Percentiles rank a stretch among this genome's conserved stretches.
Evolutionary conservation across 2,113 vertebrate genomes (phyloP).

Genomic region (Arvicanthis niloticus): DNA sequence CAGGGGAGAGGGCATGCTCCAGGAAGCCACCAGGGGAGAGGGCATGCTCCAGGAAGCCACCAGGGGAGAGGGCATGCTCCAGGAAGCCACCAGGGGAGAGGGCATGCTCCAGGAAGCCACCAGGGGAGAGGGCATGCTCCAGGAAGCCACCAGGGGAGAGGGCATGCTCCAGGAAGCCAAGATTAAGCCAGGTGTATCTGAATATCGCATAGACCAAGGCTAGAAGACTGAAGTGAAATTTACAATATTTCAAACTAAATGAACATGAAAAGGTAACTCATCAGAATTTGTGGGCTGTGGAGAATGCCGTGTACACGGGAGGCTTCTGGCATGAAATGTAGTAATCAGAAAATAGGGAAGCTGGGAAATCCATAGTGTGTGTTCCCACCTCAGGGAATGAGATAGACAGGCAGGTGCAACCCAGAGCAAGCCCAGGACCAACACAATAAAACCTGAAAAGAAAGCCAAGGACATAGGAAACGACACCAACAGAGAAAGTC

Average conservation of each 20-base stretch:
- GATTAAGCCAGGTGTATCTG: not conserved
- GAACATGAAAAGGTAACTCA: not conserved
- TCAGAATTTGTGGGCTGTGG: not conserved
- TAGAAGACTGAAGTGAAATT: not conserved
- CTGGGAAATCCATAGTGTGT: not conserved
- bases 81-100: not conserved
- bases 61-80: not conserved
- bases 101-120: no score
- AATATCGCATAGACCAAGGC: not conserved
- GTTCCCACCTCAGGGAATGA: not conserved
- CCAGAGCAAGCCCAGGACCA: not conserved
- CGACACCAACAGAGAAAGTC: not conserved
- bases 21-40: not conserved
- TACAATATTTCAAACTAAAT: not conserved
- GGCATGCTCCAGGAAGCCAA: no score
- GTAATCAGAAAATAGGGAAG: no score
- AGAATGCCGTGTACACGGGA: not conserved
- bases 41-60: no score
- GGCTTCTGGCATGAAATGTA: not conserved
- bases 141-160: not conserved
- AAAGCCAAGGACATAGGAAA: not conserved
- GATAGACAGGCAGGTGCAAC: not conserved
- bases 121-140: not conserved
- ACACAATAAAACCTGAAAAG: not conserved
- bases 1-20: not conserved